Percentiles rank a stretch among this genome's conserved stretches.
Evolutionary conservation across 2,113 vertebrate species (phyloP).

Genomic region (Stigmatopora nigra): DNA sequence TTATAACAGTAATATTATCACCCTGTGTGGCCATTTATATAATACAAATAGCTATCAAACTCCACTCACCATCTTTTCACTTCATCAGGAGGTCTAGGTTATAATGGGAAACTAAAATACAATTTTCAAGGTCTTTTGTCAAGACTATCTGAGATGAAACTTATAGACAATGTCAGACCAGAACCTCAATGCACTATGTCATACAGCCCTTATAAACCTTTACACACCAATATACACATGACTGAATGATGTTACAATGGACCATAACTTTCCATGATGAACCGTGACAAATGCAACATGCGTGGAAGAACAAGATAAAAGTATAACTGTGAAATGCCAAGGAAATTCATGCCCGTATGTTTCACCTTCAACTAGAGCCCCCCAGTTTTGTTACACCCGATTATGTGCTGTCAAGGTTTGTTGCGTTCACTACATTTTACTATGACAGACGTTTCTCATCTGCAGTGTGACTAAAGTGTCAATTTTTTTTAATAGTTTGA

Average conservation of each 20-base stretch:
- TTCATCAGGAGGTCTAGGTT: background rate
- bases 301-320: background rate
- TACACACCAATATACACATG: background rate
- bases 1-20: background rate
- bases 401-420: background rate
- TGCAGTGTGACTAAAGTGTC: background rate
- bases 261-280: background rate
- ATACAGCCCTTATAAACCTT: no score
- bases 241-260: background rate
- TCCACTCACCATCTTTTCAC: background rate
- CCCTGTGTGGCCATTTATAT: background rate
- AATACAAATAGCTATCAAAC: background rate
- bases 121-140: no score
- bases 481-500: background rate
- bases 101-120: no score
- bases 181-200: no score
- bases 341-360: background rate
- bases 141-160: no score
- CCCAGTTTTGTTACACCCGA: background rate
- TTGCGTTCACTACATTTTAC: background rate
- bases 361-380: background rate
- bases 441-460: background rate
- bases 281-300: background rate
- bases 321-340: background rate
- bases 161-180: no score